Evolutionary conservation across 1,140 invertebrate genomes (phyloP), one percentile per base, ranked within the genome.

Genomic region (Drosophila jambulina): DNA sequence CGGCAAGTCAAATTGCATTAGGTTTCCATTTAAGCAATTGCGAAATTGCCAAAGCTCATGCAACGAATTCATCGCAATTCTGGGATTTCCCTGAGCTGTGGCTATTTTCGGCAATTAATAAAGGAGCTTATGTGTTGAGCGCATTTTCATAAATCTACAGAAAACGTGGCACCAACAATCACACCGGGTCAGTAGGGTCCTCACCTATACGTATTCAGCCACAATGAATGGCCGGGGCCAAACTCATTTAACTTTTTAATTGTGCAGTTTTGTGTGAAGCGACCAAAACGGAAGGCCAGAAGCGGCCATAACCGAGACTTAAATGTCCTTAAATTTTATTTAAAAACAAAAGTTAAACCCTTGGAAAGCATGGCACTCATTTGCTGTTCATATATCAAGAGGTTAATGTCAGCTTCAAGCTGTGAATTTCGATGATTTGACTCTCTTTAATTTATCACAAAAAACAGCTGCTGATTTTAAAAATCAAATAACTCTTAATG

Each of bases 171-270:
- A 21, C 51, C 65, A 71, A 25, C 51, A 71, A 40, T n/a, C 42
- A 56, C 63, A 67, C 29, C 2, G 25, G 48, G 17, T 34, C 32
- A 34, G 25, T n/a, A 12, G 48, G 51, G 32, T 21, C 15, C 15
- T 21, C 15, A 34, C 12, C 60, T 48, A 21, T 43, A 48, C 12
- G 53, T n/a, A 43, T 72, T 70, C 42, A 58, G 42, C 46, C 40
- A 32, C 51, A 76, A 48, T 48, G 45, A 79, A 86, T 76, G 82
- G 63, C 36, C 62, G 51, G 64, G 32, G 54, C 32, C 49, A 79
- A 88, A 42, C 77, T 81, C 85, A 90, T 84, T 88, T 90, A 88
- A 88, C 85, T 78, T 90, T 88, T 84, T 88, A 88, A 88, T 87
- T 87, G 84, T 84, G 69, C 77, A 88, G 75, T 68, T 86, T 85